These are phyloP conservation scores for Suncus etruscus DNA, from an alignment of 2,113 vertebrate species.

Conservation along the genomic window DNA sequence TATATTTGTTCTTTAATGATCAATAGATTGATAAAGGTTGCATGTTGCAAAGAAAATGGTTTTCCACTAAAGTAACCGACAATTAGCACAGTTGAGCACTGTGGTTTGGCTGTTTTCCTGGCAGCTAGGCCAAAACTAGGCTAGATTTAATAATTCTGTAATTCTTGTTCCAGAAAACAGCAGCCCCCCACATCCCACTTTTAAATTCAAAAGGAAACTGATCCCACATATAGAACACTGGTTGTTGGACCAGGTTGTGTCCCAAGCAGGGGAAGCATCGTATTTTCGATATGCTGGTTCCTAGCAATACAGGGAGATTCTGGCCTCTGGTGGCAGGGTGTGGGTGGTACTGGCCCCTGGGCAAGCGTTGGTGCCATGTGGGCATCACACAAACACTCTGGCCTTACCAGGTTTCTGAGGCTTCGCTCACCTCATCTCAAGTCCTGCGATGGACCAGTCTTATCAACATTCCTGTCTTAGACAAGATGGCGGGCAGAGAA, in stretches of 20 bases:
- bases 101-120: slow-evolving; percentile 53
- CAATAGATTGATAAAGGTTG: neutral
- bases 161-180: slow-evolving; percentile 47
- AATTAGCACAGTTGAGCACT: neutral
- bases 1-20: neutral
- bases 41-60: slow-evolving; percentile 51
- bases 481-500: neutral
- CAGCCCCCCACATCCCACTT: neutral
- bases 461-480: neutral
- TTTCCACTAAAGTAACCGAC: neutral
- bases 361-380: too few species aligned
- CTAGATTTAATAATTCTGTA: neutral
- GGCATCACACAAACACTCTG: too few species aligned
- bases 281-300: too few species aligned
- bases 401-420: neutral
- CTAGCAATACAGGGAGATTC: too few species aligned
- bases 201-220: slow-evolving; percentile 23
- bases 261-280: too few species aligned
- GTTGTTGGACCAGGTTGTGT: neutral
- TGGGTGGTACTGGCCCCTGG: too few species aligned
- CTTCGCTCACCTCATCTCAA: neutral
- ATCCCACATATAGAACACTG: neutral
- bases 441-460: neutral
- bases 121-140: slow-evolving; percentile 45
- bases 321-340: too few species aligned